A percentile compares a stretch with the other conserved stretches of the same genome.
These are phyloP conservation scores for Coryphaenoides rupestris DNA, from an alignment of 2,113 vertebrate species.

Conservation along the genomic window DNA sequence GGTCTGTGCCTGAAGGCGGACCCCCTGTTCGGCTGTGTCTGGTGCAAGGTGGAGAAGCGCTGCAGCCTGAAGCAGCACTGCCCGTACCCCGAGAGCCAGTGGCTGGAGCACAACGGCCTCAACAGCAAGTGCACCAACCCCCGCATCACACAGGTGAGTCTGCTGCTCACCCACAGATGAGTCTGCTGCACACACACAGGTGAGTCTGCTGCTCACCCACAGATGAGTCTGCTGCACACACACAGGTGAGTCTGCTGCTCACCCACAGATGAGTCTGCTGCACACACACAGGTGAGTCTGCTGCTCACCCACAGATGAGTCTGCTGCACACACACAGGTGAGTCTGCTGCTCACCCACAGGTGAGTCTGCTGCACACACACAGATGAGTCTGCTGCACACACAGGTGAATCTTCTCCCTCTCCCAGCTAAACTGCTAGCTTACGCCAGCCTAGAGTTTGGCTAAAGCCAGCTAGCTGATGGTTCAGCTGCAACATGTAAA, in stretches of 20 bases:
- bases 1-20: constrained; percentile 96
- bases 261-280: too few relatives aligned
- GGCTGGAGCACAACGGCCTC: constrained; percentile 86
- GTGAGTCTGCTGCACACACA: background rate
- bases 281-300: background rate
- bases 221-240: background rate
- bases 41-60: constrained; percentile 89
- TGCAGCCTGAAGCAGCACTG: constrained; percentile 95
- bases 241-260: background rate
- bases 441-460: too few relatives aligned
- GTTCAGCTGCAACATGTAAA: too few relatives aligned
- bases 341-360: background rate
- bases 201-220: background rate
- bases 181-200: background rate
- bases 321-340: background rate
- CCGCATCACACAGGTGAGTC: constrained; percentile 90
- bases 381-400: background rate
- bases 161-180: background rate
- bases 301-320: background rate
- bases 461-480: too few relatives aligned
- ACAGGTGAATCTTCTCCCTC: background rate
- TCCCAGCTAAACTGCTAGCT: too few relatives aligned
- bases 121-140: constrained; percentile 96
- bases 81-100: constrained; percentile 82
- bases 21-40: constrained; percentile 90